These are phyloP conservation scores for Itoplectis maculator DNA, from an alignment of 2,888 invertebrate species.

Conservation along the genomic window DNA sequence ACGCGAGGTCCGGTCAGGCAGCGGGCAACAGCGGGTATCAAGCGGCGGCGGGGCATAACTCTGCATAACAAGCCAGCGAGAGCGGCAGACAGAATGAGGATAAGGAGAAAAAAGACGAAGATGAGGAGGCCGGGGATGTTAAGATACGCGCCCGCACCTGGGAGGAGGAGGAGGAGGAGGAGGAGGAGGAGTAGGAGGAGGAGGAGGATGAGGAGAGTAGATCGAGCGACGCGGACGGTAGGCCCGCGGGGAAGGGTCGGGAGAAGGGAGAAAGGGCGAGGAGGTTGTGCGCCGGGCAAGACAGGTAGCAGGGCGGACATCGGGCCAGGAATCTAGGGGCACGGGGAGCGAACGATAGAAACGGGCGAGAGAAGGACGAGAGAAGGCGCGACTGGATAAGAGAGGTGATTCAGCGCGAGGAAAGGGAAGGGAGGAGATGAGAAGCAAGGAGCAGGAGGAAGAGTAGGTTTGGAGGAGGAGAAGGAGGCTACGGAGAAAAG, in stretches of 20 bases:
- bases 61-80: conserved; percentile 73
- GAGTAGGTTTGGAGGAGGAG: conserved; percentile 15
- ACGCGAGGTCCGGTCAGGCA: conserved; percentile 49
- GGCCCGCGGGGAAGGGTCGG: too few species aligned
- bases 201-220: too few species aligned
- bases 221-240: too few species aligned
- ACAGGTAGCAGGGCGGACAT: conserved; percentile 76
- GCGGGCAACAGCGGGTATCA: conserved; percentile 55
- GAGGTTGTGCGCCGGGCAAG: conserved; percentile 65
- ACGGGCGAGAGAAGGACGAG: conserved; percentile 23
- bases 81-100: conserved; percentile 69
- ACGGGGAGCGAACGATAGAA: conserved; percentile 44
- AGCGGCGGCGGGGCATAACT: conserved; percentile 72
- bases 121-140: conserved; percentile 45
- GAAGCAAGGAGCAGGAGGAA: conserved; percentile 6
- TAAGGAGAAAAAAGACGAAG: conserved; percentile 56
- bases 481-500: conserved; percentile 14
- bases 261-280: conserved; percentile 26
- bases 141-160: conserved; percentile 23
- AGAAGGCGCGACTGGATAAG: conserved; percentile 25
- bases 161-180: conserved; percentile 48
- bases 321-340: conserved; percentile 63
- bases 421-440: conserved; percentile 4
- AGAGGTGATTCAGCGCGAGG: conserved; percentile 22
- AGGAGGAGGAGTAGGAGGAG: too few species aligned